phyloP scores from a whole-genome alignment of 2,888 invertebrate species.

The Lamproptera curius region DNA sequence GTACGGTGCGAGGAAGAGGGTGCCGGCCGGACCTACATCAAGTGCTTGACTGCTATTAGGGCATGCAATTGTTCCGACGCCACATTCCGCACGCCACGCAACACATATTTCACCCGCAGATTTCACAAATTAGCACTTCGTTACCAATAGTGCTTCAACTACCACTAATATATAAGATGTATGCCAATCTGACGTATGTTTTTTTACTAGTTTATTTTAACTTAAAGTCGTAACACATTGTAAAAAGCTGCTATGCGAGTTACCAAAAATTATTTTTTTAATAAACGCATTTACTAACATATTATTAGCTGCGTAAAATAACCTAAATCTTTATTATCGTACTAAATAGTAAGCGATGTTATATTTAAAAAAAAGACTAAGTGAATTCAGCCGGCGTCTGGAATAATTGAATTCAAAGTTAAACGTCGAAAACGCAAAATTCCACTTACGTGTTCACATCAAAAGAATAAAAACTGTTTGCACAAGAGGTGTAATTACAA shows the following conservation, averaged over 20 bases:
- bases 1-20: slow-evolving; percentile 35
- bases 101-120: slow-evolving; percentile 66
- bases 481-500: slow-evolving; percentile 68
- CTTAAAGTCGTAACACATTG: too few species aligned
- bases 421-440: slow-evolving; percentile 40
- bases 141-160: slow-evolving; percentile 37
- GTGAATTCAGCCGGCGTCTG: slow-evolving; percentile 2
- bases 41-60: slow-evolving; percentile 76
- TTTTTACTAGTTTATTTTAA: background rate
- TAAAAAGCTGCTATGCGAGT: too few species aligned
- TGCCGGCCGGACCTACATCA: slow-evolving; percentile 67
- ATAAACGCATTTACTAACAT: too few species aligned
- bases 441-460: slow-evolving; percentile 43
- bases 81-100: slow-evolving; percentile 62
- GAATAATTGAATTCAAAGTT: slow-evolving; percentile 28
- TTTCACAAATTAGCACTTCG: slow-evolving; percentile 65
- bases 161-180: too few species aligned
- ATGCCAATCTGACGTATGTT: too few species aligned
- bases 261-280: too few species aligned
- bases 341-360: too few species aligned
- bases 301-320: too few species aligned
- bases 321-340: too few species aligned
- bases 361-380: too few species aligned
- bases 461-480: slow-evolving; percentile 59
- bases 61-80: slow-evolving; percentile 67